A percentile compares a stretch with the other conserved stretches of the same genome.
Evolutionary conservation across 2,888 invertebrate species (phyloP).

Genomic region (Elysia crispata): DNA sequence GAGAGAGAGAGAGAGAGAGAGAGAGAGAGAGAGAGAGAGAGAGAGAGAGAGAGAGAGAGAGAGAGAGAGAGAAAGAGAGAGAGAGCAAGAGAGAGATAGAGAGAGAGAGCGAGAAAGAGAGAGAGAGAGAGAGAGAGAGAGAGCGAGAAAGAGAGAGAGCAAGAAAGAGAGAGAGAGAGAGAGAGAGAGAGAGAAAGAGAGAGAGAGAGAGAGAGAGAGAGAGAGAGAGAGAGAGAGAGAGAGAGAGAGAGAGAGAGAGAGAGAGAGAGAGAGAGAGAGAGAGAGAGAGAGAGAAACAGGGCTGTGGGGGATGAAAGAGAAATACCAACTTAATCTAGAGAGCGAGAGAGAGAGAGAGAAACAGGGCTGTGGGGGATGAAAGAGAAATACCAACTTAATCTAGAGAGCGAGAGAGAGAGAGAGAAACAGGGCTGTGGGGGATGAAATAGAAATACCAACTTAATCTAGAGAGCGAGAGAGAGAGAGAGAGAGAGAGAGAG

Average conservation of each 20-base stretch:
- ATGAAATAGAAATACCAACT: not conserved
- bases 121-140: not conserved
- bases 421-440: not conserved
- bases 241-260: not conserved
- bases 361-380: not conserved
- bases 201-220: not conserved
- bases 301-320: too few relatives aligned
- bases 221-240: not conserved
- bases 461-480: not conserved
- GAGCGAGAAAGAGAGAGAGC: not conserved
- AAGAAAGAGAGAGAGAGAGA: not conserved
- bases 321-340: too few relatives aligned
- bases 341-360: constrained; percentile 1
- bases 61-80: not conserved
- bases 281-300: too few relatives aligned
- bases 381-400: too few relatives aligned
- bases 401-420: not conserved
- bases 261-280: not conserved
- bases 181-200: constrained; percentile 2
- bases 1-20: too few relatives aligned
- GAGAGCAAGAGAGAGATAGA: not conserved
- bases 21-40: not conserved
- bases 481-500: not conserved
- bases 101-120: not conserved
- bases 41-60: too few relatives aligned